A percentile compares a stretch with the other conserved stretches of the same genome.
phyloP scores from a whole-genome alignment of 2,113 vertebrate genomes.

The Labeo rohita region DNA sequence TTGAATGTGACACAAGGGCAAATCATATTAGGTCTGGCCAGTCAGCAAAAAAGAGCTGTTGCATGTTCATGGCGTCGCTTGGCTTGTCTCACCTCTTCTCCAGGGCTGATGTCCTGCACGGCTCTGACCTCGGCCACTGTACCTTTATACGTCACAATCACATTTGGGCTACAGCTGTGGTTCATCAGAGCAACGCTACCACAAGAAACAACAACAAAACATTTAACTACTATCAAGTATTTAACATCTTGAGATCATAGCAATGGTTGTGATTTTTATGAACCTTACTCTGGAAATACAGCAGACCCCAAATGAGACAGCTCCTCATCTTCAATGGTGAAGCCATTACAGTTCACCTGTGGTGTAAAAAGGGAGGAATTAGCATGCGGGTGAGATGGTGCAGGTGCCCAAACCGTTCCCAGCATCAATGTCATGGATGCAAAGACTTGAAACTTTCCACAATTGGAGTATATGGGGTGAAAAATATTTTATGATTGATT shows the following conservation, averaged over 20 bases:
- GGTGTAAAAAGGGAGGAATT: background rate
- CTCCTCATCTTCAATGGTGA: slow-evolving; percentile 98
- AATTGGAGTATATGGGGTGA: background rate
- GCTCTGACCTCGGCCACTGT: slow-evolving; percentile 92
- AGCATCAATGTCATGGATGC: background rate
- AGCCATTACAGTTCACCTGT: slow-evolving; percentile 98
- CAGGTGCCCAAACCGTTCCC: background rate
- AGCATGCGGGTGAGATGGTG: background rate
- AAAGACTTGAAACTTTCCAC: background rate
- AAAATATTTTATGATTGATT: background rate
- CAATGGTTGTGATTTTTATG: background rate
- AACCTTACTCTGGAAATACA: slow-evolving; percentile 91
- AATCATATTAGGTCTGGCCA: background rate
- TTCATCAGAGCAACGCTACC: slow-evolving; percentile 95
- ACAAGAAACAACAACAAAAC: background rate
- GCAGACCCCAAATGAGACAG: slow-evolving; percentile 97
- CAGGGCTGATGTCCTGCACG: slow-evolving; percentile 87
- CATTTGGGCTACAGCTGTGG: slow-evolving; percentile 96
- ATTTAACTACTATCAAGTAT: background rate
- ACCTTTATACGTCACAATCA: slow-evolving; percentile 96
- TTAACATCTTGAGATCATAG: background rate
- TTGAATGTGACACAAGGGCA: background rate
- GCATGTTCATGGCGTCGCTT: background rate
- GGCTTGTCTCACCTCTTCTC: slow-evolving; percentile 85
- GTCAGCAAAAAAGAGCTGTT: background rate